Conservation (phyloP, 2,113 vertebrate species). For the Leptocoma aspasia region DNA sequence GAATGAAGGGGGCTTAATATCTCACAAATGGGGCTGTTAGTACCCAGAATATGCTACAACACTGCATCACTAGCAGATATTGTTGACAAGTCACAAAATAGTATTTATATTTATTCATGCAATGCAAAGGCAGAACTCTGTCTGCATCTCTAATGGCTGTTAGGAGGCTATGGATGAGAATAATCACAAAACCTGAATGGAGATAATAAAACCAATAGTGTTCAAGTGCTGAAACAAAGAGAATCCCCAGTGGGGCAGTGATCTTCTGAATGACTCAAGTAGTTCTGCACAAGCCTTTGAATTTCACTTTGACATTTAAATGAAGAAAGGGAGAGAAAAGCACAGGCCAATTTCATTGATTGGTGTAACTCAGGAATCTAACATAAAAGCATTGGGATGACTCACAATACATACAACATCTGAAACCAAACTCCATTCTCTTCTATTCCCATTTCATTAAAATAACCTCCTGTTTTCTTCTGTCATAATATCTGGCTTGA, state of each 20-base stretch:
- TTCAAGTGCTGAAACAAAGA: slow-evolving; percentile 67
- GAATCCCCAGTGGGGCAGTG: slow-evolving; percentile 53
- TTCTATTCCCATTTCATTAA: slow-evolving; percentile 42
- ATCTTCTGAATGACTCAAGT: slow-evolving; percentile 63
- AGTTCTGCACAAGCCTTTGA: slow-evolving; percentile 66
- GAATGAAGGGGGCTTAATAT: not conserved
- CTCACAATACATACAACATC: slow-evolving; percentile 42
- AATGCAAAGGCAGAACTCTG: slow-evolving; percentile 30
- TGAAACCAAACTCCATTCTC: slow-evolving; percentile 49
- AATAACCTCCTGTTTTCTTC: slow-evolving; percentile 22
- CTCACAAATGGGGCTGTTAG: not conserved
- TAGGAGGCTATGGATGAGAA: slow-evolving; percentile 31
- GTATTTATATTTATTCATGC: slow-evolving; percentile 45
- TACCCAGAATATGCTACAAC: not conserved
- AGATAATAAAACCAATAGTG: slow-evolving; percentile 59
- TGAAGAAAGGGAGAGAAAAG: slow-evolving; percentile 60
- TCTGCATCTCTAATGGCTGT: slow-evolving; percentile 48
- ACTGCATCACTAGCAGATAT: not conserved
- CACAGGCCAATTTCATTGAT: slow-evolving; percentile 64
- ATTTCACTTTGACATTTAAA: slow-evolving; percentile 73
- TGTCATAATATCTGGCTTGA: slow-evolving; percentile 17
- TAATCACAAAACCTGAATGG: slow-evolving; percentile 42
- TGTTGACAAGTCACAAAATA: slow-evolving; percentile 16
- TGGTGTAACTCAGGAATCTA: slow-evolving; percentile 61
- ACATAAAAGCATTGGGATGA: slow-evolving; percentile 51